Base-by-base conservation (phyloP, 1,140 invertebrate species). In the Tetramorium simillimum region DNA sequence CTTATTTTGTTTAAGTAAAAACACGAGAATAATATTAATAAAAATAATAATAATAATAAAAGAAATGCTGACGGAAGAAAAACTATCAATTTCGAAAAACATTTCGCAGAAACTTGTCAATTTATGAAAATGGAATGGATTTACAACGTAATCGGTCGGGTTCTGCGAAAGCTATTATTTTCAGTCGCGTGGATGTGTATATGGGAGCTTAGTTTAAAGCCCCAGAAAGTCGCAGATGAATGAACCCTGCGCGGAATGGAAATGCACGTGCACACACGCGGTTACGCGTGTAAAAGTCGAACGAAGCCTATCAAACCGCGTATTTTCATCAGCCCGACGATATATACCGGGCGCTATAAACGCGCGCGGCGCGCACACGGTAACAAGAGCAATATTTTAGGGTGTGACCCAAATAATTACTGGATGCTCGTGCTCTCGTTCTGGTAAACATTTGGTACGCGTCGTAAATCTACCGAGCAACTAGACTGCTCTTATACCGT, bases 391-490 rank as follows among this genome's bases (percentile, higher is more conserved):
- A 85, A 91, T 90, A 92, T 89, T 91, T 92, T 73, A 90, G 90
- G 73, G 87, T 87, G 89, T 89, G 91, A 92, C 90, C 90, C 56
- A 91, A 91, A 91, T 91, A 90, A 92, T 92, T 91, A 87, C 90
- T 86, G 85, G 84, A 91, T 80, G 73, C 77, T 65, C 18, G 76
- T 58, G 78, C 51, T 70, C 67, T 65, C 80, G 70, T 65, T 88
- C 72, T 62, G 70, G 69, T 85, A 88, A 89, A 89, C 86, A 85
- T 78, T 88, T 86, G 87, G 58, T 67, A 49, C 46, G 46, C 56
- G 40, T 78, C 85, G 85, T 87, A 87, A 87, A 87, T 87, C 70
- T 85, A 73, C 28, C 69, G 49, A 4, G 37, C 46, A 73, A 85
- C 85, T 86, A 86, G 85, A 87, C 49, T 51, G 53, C 60, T 67